Base-by-base conservation (phyloP, 2,113 vertebrate genomes). In the Chamaetylas fuelleborni region DNA sequence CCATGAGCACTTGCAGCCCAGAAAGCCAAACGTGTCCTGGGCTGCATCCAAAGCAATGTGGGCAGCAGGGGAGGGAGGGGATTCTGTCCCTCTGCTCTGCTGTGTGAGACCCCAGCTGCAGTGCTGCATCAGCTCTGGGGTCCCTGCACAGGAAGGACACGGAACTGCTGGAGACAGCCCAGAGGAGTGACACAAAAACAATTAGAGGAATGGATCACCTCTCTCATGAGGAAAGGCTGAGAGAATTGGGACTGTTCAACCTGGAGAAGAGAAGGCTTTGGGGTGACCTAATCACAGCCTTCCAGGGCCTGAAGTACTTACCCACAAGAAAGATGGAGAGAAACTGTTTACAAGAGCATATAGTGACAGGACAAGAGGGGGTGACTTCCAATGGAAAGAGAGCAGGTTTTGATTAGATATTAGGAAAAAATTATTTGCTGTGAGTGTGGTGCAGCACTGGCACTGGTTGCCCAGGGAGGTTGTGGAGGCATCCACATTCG, bases 1-100 rank as follows among this genome's bases (percentile, higher is more conserved):
- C 19, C 0, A 14, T 31, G 16, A 1, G 6, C 9, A 14, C 13
- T 58, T 2, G 0, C 51, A 76, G 17, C 17, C 1, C 53, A 42
- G 25, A 67, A 2, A 22, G 8, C 11, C 53, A 50, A 6, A 12
- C 0, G 0, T 31, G 17, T 13, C 24, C 42, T 66, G 19, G 10
- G 9, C 24, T 66, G 25, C 43, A 66, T 42, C 61, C 53, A 76
- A 4, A 85, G 60, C 23, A 74, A 5, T 0, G 1, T 25, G 29
- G 51, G 12, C 8, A 64, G 40, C 28, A 73, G 58, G 5, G 0
- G 0, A 65, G 15, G 29, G 28, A 74, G 40, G 60, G 16, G 24
- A n/a, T 42, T 66, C 29, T 50, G 24, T 8, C 19, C 10, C 29
- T 56, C 76, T 53, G 38, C 47, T 80, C 62, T 81, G 43, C 40